Evolutionary conservation across 2,888 invertebrate genomes (phyloP).

Genomic region (Chalcis sispes): DNA sequence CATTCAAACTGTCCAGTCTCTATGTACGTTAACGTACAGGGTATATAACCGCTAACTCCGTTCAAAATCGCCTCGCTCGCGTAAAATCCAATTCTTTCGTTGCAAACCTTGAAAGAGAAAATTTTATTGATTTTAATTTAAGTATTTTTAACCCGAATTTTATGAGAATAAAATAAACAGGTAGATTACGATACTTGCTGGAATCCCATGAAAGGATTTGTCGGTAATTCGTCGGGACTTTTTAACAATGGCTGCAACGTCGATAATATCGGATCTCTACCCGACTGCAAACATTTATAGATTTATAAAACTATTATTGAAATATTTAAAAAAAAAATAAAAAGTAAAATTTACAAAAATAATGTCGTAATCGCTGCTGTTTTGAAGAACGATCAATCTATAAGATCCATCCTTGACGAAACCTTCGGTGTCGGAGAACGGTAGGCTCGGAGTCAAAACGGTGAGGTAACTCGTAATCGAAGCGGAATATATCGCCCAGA

Average conservation of each 20-base stretch:
- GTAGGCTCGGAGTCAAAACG: slow-evolving; percentile 58
- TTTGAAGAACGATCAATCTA: slow-evolving; percentile 59
- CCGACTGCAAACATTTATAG: slow-evolving; percentile 36
- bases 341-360: slow-evolving; percentile 60
- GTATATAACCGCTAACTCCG: slow-evolving; percentile 54
- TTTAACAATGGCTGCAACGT: slow-evolving; percentile 60
- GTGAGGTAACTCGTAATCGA: slow-evolving; percentile 66
- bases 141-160: not conserved
- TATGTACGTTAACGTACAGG: slow-evolving; percentile 62
- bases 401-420: slow-evolving; percentile 66
- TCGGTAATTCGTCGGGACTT: slow-evolving; percentile 60
- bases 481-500: slow-evolving; percentile 67
- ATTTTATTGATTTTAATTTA: not conserved
- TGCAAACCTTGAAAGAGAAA: slow-evolving; percentile 62
- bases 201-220: slow-evolving; percentile 59
- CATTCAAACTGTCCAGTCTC: slow-evolving; percentile 63
- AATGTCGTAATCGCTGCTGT: slow-evolving; percentile 64
- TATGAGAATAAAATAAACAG: not conserved
- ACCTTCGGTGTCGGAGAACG: slow-evolving; percentile 66
- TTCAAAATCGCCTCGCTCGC: slow-evolving; percentile 60
- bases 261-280: slow-evolving; percentile 53
- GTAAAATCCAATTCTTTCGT: slow-evolving; percentile 64
- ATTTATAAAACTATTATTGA: not conserved
- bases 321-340: not conserved
- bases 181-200: slow-evolving; percentile 59